phyloP scores from a whole-genome alignment of 2,888 invertebrate species.

The Drosophila parthenogenetica region DNA sequence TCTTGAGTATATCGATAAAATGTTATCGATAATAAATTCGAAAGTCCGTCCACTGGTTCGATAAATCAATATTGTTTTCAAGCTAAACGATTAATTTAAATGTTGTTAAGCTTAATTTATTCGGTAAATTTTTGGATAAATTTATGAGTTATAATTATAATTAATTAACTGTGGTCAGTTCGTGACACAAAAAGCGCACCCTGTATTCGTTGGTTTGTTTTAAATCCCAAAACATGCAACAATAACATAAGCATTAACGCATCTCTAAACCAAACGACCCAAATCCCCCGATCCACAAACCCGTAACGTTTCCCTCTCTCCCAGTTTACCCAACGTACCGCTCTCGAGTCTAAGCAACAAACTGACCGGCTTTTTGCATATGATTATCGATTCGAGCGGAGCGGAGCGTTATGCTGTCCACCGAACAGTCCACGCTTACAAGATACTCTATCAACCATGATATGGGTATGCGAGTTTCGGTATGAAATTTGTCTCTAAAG shows the following conservation, averaged over 20 bases:
- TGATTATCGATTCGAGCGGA: slow-evolving; percentile 69
- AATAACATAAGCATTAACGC: slow-evolving; percentile 54
- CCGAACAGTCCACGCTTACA: slow-evolving; percentile 27
- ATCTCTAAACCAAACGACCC: slow-evolving; percentile 47
- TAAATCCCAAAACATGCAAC: slow-evolving; percentile 47
- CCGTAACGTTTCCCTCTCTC: background rate
- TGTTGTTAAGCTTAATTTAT: too few relatives aligned
- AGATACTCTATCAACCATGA: background rate
- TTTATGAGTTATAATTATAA: background rate
- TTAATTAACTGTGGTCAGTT: slow-evolving; percentile 5
- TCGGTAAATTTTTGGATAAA: too few relatives aligned
- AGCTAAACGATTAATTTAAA: too few relatives aligned
- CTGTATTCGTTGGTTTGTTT: slow-evolving; percentile 34
- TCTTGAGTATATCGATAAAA: too few relatives aligned
- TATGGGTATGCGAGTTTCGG: background rate
- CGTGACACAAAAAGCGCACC: slow-evolving; percentile 15
- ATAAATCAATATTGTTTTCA: too few relatives aligned
- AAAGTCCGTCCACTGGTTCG: too few relatives aligned
- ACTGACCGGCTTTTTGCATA: slow-evolving; percentile 79
- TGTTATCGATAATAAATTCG: too few relatives aligned
- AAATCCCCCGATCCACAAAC: slow-evolving; percentile 12
- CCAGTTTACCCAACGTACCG: background rate
- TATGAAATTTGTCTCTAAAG: background rate
- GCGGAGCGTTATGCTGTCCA: slow-evolving; percentile 33
- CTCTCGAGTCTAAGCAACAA: slow-evolving; percentile 10